phyloP scores from a whole-genome alignment of 2,113 vertebrate species.

The Peromyscus californicus region DNA sequence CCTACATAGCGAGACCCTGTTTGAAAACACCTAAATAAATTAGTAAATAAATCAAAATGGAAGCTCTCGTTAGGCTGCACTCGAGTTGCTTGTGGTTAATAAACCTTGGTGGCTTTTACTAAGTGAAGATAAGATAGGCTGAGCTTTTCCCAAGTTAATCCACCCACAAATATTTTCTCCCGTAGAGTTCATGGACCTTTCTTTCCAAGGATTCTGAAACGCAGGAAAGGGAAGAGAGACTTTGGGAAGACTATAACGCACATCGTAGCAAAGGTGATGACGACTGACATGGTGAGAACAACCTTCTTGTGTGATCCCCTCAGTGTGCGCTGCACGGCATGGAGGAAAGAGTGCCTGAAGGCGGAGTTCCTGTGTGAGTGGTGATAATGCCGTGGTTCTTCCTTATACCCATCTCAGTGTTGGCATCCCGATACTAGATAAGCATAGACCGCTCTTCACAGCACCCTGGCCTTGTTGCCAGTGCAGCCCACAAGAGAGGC shows the following conservation, averaged over 20 bases:
- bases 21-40: not conserved
- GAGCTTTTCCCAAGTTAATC: conserved; percentile 21
- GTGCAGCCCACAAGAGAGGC: not conserved
- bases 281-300: conserved; percentile 86
- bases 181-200: conserved; percentile 87
- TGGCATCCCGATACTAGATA: not conserved
- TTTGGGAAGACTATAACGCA: conserved; percentile 86
- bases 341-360: not conserved
- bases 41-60: not conserved
- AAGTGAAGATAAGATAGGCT: not conserved
- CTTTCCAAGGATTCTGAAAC: conserved; percentile 86
- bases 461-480: not conserved
- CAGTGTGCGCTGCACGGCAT: not conserved
- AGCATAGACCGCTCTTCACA: not conserved
- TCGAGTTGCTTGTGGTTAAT: not conserved
- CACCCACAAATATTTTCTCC: conserved; percentile 76
- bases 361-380: not conserved
- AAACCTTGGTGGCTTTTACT: not conserved
- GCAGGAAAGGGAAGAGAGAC: conserved; percentile 85
- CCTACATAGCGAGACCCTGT: not conserved
- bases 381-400: not conserved
- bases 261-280: conserved; percentile 87
- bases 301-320: not conserved
- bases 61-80: not conserved
- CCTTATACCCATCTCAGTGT: not conserved